Evolutionary conservation across 1,140 invertebrate genomes (phyloP), one percentile per base, ranked within the genome.

Genomic region (Vanessa atalanta): DNA sequence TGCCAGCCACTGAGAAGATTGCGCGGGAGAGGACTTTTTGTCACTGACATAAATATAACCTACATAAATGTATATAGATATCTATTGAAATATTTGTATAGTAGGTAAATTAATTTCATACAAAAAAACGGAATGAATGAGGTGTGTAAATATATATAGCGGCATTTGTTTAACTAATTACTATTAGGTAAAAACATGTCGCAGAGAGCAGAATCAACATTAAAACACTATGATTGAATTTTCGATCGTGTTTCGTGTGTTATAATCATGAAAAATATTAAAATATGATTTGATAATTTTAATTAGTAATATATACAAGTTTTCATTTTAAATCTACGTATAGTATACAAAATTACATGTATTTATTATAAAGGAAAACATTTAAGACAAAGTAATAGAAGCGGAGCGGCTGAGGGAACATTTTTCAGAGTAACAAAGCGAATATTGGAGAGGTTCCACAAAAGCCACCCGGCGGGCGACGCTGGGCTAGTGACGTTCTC

Each of bases 341-440:
- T 23, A 15, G 47, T 69, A 69, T 69, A 70, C 31, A 37, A 61
- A 74, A 70, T 70, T 65, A 64, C 66, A 75, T 81, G 87, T 88
- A 84, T 91, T 88, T 88, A 86, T 85, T 87, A 85, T 79, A 73
- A 84, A 85, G 80, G 81, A 83, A 91, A 91, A 89, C 85, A 89
- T 87, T 84, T 82, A 76, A 79, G 83, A 85, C 79, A 83, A 78
- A 83, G 82, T 83, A 82, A 77, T 83, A 81, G 79, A 73, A 68
- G 68, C 78, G 81, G 82, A 79, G 82, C 80, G 83, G 83, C 82
- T 78, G 69, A 72, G 66, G 80, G 84, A 84, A 86, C 82, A 82
- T 88, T 89, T 90, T 91, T 86, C 88, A 84, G 83, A 84, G 88
- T 90, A 91, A 92, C 89, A 92, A 92, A 92, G 90, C 88, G 90